These are phyloP conservation scores for Battus philenor DNA, from an alignment of 1,140 invertebrate species.

Conservation along the genomic window DNA sequence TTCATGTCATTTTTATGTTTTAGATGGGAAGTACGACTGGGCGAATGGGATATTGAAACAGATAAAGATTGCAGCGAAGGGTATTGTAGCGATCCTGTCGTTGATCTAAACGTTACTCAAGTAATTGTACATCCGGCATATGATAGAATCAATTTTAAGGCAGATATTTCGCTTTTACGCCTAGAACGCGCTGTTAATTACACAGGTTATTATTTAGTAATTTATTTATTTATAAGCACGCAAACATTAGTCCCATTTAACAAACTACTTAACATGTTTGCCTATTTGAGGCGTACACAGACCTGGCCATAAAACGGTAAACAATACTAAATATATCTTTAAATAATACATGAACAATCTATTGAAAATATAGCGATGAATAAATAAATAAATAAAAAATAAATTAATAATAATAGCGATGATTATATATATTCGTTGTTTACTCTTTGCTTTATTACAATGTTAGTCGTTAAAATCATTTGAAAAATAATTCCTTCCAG, in stretches of 20 bases:
- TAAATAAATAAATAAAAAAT: too few species aligned
- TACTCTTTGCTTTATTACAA: too few species aligned
- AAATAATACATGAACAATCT: too few species aligned
- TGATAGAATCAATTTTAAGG: not conserved
- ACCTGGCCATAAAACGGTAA: too few species aligned
- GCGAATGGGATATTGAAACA: slow-evolving; percentile 77
- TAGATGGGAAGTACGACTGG: slow-evolving; percentile 72
- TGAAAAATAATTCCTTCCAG: slow-evolving; percentile 25
- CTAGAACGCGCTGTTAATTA: slow-evolving; percentile 75
- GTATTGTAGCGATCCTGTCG: slow-evolving; percentile 25
- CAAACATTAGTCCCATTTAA: not conserved
- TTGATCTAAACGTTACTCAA: slow-evolving; percentile 29
- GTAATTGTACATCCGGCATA: slow-evolving; percentile 20
- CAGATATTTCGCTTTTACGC: slow-evolving; percentile 81
- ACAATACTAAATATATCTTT: too few species aligned
- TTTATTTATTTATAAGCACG: too few species aligned
- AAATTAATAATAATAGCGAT: too few species aligned
- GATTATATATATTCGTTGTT: too few species aligned
- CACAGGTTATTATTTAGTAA: slow-evolving; percentile 57
- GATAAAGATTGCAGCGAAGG: slow-evolving; percentile 73
- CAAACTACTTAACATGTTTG: too few species aligned
- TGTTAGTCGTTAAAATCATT: too few species aligned
- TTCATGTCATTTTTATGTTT: slow-evolving; percentile 4
- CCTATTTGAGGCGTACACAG: too few species aligned
- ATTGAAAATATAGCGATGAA: too few species aligned